phyloP scores from a whole-genome alignment of 1,140 invertebrate species.

The Euwallacea fornicatus region DNA sequence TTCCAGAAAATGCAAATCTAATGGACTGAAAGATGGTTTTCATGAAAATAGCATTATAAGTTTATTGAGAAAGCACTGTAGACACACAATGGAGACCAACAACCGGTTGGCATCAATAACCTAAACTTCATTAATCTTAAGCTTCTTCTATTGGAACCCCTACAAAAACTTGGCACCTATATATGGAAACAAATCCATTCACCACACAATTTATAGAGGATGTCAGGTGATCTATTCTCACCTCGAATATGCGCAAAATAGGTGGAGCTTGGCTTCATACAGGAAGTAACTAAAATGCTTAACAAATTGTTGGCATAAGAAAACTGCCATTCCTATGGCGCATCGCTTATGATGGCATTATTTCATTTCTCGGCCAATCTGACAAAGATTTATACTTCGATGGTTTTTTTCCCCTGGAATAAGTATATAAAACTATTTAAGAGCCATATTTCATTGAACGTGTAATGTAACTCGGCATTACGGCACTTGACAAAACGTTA shows the following conservation, averaged over 20 bases:
- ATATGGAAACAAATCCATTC: too few species aligned
- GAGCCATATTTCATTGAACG: slow-evolving; percentile 25
- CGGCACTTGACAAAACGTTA: slow-evolving; percentile 34
- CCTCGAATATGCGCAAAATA: neutral
- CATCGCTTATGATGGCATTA: neutral
- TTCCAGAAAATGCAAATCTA: too few species aligned
- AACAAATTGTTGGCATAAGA: slow-evolving; percentile 11
- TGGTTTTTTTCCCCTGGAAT: slow-evolving; percentile 12
- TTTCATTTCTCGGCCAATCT: neutral
- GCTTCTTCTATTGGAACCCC: too few species aligned
- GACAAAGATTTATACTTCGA: slow-evolving; percentile 17
- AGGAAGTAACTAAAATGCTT: slow-evolving; percentile 3
- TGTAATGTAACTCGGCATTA: slow-evolving; percentile 26
- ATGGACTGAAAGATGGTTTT: too few species aligned
- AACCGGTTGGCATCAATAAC: too few species aligned
- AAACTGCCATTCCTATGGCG: slow-evolving; percentile 3
- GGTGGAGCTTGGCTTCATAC: neutral
- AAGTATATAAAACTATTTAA: slow-evolving; percentile 32
- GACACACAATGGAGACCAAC: too few species aligned
- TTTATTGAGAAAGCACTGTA: too few species aligned
- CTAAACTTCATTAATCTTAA: too few species aligned
- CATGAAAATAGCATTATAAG: neutral
- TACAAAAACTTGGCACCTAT: too few species aligned
- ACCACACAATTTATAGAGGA: neutral
- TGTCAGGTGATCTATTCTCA: neutral